Conservation (phyloP, 2,113 vertebrate species). For the Rhipidura dahli region DNA sequence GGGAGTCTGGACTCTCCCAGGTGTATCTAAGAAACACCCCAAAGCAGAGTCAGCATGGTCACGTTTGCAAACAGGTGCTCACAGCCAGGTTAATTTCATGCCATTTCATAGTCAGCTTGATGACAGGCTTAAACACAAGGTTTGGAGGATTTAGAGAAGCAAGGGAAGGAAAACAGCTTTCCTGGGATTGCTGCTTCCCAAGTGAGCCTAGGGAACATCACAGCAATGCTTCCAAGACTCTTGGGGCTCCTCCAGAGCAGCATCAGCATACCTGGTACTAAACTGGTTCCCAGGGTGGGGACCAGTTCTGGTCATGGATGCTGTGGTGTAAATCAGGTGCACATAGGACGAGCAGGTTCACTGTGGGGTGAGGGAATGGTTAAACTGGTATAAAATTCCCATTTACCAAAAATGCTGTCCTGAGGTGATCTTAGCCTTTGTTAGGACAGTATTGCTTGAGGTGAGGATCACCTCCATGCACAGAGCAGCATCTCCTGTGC, state of each 20-base stretch:
- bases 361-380: background rate
- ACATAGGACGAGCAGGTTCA: background rate
- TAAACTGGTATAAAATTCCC: background rate
- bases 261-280: background rate
- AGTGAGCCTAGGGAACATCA: fast-evolving
- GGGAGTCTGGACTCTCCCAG: background rate
- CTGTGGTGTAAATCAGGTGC: background rate
- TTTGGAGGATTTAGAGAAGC: background rate
- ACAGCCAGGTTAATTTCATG: background rate
- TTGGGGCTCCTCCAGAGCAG: too few species aligned
- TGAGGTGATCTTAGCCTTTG: background rate
- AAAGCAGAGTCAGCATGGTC: background rate
- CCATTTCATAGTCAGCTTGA: background rate
- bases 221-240: fast-evolving
- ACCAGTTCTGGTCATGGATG: background rate
- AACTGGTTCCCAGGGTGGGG: too few species aligned
- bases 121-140: background rate
- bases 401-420: background rate
- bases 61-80: background rate
- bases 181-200: background rate
- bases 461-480: fast-evolving
- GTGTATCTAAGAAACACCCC: background rate
- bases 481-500: background rate
- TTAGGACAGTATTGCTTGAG: background rate
- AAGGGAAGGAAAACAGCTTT: background rate